A percentile compares a stretch with the other conserved stretches of the same genome.
phyloP scores from a whole-genome alignment of 2,888 invertebrate species.

The Drosophila multiciliata region DNA sequence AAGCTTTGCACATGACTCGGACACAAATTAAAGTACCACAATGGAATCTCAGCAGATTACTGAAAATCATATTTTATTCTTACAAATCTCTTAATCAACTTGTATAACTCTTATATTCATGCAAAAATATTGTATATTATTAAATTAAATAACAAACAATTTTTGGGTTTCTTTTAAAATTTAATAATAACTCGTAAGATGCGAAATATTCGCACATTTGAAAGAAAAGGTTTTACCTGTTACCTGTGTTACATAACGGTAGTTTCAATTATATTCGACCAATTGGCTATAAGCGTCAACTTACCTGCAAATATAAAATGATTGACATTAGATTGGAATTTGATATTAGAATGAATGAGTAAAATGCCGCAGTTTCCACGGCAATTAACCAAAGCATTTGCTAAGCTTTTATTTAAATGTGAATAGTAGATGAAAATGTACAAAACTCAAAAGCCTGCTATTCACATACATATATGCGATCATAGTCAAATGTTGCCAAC shows the following conservation, averaged over 20 bases:
- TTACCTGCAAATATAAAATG: slow-evolving; percentile 39
- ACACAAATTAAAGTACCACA: slow-evolving; percentile 24
- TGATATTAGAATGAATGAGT: slow-evolving; percentile 2
- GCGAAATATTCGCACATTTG: neutral
- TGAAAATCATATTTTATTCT: slow-evolving; percentile 2
- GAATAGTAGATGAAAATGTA: slow-evolving; percentile 28
- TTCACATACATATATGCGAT: neutral
- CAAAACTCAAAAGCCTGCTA: neutral
- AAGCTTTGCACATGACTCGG: slow-evolving; percentile 62
- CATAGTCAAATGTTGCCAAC: slow-evolving; percentile 11
- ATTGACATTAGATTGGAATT: neutral
- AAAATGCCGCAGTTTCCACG: neutral
- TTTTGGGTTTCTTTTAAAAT: neutral
- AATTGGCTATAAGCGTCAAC: slow-evolving; percentile 17
- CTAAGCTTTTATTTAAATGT: slow-evolving; percentile 23
- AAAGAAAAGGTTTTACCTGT: neutral
- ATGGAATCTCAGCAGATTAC: slow-evolving; percentile 6
- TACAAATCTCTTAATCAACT: slow-evolving; percentile 12
- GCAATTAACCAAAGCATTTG: neutral
- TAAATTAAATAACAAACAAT: slow-evolving; percentile 1
- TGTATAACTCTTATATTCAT: neutral
- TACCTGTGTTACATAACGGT: neutral
- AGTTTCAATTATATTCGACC: neutral
- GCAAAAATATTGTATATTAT: neutral
- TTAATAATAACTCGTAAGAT: neutral